Conservation (phyloP, 2,113 vertebrate genomes). For the Thermophis baileyi region DNA sequence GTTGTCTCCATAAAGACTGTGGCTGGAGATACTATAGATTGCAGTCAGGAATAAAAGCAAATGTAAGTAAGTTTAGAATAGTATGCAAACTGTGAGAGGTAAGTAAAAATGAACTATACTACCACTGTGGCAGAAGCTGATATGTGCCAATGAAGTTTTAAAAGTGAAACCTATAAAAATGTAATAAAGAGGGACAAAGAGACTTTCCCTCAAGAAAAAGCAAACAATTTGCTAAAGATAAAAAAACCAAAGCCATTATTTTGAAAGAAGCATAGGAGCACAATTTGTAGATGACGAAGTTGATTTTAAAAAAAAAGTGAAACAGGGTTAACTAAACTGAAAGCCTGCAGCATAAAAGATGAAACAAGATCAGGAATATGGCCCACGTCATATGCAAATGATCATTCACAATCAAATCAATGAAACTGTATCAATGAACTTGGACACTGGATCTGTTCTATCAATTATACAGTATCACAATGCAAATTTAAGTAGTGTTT, state of each 20-base stretch:
- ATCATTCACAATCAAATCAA: no score
- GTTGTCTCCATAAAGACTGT: background rate
- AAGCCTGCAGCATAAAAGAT: background rate
- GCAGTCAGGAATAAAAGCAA: background rate
- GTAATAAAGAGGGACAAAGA: background rate
- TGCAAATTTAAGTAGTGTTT: background rate
- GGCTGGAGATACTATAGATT: background rate
- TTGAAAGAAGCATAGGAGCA: background rate
- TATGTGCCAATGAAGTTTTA: background rate
- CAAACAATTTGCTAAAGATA: background rate
- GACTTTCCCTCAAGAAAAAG: background rate
- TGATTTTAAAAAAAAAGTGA: background rate
- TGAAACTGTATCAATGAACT: background rate
- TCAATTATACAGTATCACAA: background rate
- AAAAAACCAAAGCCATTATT: background rate
- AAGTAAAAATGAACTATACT: no score
- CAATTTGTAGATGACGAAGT: background rate
- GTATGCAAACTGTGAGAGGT: background rate
- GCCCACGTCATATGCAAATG: background rate
- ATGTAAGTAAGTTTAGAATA: no score
- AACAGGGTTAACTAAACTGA: background rate
- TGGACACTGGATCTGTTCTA: background rate
- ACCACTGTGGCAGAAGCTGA: background rate
- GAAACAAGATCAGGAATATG: background rate
- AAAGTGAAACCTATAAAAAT: background rate